Evolutionary conservation across 2,113 vertebrate species (phyloP), one percentile per base, ranked within the genome.

Genomic region (Gobius niger): DNA sequence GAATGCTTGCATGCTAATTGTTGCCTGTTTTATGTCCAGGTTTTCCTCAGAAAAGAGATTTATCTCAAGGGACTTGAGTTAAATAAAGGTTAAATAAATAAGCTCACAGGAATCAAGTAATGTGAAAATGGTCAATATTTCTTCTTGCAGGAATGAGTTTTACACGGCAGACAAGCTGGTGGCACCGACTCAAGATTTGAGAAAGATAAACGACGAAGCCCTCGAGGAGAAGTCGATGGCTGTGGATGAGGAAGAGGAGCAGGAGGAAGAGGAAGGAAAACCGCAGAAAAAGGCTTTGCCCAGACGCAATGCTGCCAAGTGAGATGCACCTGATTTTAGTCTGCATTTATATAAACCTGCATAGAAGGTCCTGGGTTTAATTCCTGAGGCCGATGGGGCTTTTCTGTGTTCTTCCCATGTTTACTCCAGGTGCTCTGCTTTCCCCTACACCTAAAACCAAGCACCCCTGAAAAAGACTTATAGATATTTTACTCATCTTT

Each of bases 301-400:
- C 3, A 93, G 94, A 80, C 94, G 94, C 90, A 95, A 93, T 46
- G 96, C 96, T 5, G 93, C 94, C 64, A 98, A 96, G 97, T 98
- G 91, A 91, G 94, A 82, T 50, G 13, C 47, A 11, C 6, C 9
- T 18, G 42, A 63, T 12, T 59, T 40, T 13, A 13, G 41, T 14
- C 9, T 18, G n/a, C 10, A 52, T 7, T 18, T n/a, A n/a, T n/a
- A n/a, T n/a, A n/a, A n/a, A n/a, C n/a, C n/a, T n/a, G n/a, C n/a
- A n/a, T n/a, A n/a, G n/a, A n/a, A n/a, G n/a, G n/a, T n/a, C n/a
- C n/a, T n/a, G n/a, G n/a, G n/a, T n/a, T n/a, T n/a, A n/a, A n/a
- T n/a, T n/a, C n/a, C n/a, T n/a, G n/a, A n/a, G n/a, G n/a, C n/a
- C n/a, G n/a, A n/a, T n/a, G n/a, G n/a, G n/a, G 24, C 24, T 34